Base-by-base conservation (phyloP, 2,888 invertebrate genomes). In the Ceramica pisi region DNA sequence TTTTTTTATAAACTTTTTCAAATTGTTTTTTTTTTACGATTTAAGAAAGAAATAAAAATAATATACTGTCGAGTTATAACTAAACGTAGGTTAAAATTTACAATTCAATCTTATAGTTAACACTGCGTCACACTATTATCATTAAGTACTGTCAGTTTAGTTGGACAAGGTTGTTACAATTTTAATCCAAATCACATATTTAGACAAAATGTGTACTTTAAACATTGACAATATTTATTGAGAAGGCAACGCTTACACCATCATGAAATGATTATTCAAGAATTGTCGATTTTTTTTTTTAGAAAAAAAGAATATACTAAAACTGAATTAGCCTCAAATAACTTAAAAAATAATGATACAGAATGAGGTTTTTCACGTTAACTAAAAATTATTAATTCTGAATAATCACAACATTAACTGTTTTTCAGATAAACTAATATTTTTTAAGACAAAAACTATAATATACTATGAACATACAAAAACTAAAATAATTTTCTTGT, bases 301-400 rank as follows among this genome's bases (percentile, higher is more conserved):
- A 31, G 14, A 21, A 71, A 71, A 69, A 4, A 35, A 63, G 38
- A 53, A 51, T 48, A 46, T 66, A 23, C 21, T 53, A 65, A 31
- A 53, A 72, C 50, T 51, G 53, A 59, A 69, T 64, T 83, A 84
- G 84, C 86, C 84, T 85, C 85, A 75, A 64, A 55, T 9, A 79
- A 75, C 81, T 84, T 81, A 73, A 60, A 66, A 62, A 68, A 57
- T 83, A 80, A 67, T 64, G 69, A 72, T 73, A 80, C 35, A 71
- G 72, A 44, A 78, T 73, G 65, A 78, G 77, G 69, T 55, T 66
- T 66, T 57, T n/a, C 9, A 23, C n/a, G 6, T 53, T 51, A 44
- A n/a, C 16, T 63, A 19, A 46, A 46, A 14, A 31, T n/a, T 5
- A 19, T 2, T 16, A 26, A 21, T 23, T 50, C 38, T 38, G 56